phyloP scores from a whole-genome alignment of 1,140 invertebrate genomes.

The Euschistus heros region DNA sequence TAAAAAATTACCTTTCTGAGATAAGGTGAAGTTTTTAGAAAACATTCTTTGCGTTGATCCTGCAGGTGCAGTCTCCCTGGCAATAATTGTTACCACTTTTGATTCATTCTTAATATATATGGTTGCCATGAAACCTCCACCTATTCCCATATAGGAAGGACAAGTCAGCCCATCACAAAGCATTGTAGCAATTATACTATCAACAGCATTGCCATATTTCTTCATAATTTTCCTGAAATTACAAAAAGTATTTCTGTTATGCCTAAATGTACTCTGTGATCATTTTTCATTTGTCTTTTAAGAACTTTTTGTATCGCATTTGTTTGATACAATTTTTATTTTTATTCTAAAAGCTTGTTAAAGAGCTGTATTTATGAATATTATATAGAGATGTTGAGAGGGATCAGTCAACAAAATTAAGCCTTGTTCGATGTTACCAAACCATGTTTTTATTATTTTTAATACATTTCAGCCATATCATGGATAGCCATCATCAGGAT shows the following conservation, averaged over 20 bases:
- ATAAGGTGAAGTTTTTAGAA: constrained; percentile 38
- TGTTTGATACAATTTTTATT: no score
- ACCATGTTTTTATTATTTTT: no score
- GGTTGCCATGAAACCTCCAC: constrained; percentile 71
- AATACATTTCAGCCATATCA: no score
- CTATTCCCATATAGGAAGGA: constrained; percentile 67
- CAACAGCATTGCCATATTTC: constrained; percentile 64
- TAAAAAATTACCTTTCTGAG: constrained; percentile 38
- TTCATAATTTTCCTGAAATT: constrained; percentile 45
- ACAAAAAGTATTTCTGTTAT: not conserved
- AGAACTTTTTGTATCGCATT: no score
- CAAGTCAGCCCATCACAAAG: constrained; percentile 78
- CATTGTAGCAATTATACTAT: constrained; percentile 66
- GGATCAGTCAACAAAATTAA: no score
- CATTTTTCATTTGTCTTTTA: no score
- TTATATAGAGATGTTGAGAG: no score
- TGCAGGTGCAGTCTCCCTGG: constrained; percentile 56
- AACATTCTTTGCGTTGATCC: constrained; percentile 51
- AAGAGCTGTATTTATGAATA: no score
- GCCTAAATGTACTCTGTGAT: no score
- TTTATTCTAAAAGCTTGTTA: no score
- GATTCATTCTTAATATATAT: constrained; percentile 50
- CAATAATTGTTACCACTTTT: constrained; percentile 45
- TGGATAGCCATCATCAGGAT: no score
- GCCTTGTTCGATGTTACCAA: no score